phyloP scores from a whole-genome alignment of 2,797 vertebrate genomes.

The Phrynocephalus vlangalii region DNA sequence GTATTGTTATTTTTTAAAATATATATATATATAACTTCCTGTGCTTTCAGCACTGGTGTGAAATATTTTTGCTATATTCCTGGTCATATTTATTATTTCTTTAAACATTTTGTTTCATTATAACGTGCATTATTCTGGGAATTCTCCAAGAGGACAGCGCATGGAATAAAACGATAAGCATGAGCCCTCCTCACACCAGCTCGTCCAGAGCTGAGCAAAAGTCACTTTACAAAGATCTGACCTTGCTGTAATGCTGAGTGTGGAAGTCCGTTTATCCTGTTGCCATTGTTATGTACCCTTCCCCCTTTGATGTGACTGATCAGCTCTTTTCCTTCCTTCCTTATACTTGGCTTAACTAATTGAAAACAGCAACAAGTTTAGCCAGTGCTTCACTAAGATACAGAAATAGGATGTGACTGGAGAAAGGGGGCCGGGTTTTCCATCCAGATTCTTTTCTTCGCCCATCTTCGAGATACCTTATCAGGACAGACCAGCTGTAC shows the following conservation, averaged over 20 bases:
- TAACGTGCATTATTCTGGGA: no score
- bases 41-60: no score
- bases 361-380: conserved; percentile 36
- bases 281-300: not conserved
- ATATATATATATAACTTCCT: no score
- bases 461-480: conserved; percentile 25
- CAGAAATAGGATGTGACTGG: not conserved
- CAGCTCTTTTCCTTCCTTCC: conserved; percentile 35
- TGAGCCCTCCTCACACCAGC: not conserved
- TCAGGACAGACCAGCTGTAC: conserved; percentile 48
- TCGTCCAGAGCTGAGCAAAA: not conserved
- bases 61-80: no score
- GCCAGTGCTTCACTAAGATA: not conserved
- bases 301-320: conserved; percentile 33
- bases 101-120: no score
- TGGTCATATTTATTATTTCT: no score
- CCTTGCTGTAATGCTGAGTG: not conserved
- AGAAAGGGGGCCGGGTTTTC: not conserved
- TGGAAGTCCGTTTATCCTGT: conserved; percentile 11
- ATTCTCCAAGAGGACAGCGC: no score
- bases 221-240: no score
- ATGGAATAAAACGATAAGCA: no score
- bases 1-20: no score
- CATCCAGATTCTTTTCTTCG: conserved; percentile 17
- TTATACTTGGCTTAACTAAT: conserved; percentile 40